Percentiles rank a stretch among this genome's conserved stretches.
Evolutionary conservation across 53 echinoderm and acorn worm species (phyloP).

Genomic region (Mesocentrotus franciscanus): DNA sequence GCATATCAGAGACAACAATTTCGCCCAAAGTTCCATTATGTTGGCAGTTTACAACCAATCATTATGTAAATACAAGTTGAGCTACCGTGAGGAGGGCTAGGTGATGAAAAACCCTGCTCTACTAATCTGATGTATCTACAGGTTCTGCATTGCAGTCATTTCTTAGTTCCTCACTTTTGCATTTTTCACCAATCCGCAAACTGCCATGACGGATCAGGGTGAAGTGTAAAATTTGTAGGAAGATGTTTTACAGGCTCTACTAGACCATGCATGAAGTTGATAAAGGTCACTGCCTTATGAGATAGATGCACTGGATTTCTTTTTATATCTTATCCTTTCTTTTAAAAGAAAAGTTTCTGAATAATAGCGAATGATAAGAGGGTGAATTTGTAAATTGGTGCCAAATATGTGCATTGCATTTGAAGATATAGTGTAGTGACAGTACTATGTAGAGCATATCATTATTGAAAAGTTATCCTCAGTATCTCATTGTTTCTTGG

Average conservation of each 20-base stretch:
- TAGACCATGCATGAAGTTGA: neutral
- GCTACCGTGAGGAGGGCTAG: neutral
- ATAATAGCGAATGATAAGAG: no score
- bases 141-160: neutral
- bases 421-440: neutral
- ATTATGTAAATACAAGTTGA: neutral
- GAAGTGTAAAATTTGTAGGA: neutral
- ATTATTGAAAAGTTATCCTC: no score
- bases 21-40: neutral
- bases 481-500: no score
- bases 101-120: constrained; percentile 14
- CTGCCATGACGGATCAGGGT: neutral
- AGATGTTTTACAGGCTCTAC: neutral
- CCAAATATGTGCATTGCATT: neutral
- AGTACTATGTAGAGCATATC: no score
- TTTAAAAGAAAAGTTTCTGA: neutral
- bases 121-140: constrained; percentile 31
- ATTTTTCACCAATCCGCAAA: neutral
- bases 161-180: neutral
- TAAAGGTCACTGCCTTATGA: neutral
- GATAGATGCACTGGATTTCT: neutral
- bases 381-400: neutral
- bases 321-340: neutral
- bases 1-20: neutral
- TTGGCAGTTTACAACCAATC: neutral